A percentile compares a stretch with the other conserved stretches of the same genome.
Conservation (phyloP, 64 coral and sea anemone species). For the Acropora yongei region DNA sequence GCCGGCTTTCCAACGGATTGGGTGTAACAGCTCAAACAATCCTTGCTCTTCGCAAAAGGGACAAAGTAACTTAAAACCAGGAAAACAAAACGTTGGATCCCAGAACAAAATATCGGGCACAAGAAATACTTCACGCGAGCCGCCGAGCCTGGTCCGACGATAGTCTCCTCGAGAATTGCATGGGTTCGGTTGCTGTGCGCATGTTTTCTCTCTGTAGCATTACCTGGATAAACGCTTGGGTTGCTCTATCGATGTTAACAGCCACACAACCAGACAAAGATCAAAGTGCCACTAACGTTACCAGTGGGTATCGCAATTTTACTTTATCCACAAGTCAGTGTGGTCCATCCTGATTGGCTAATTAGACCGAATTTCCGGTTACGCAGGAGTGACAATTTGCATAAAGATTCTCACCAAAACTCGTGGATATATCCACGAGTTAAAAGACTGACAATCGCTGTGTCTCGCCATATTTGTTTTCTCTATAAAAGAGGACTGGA, state of each 20-base stretch:
- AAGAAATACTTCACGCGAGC: slow-evolving; percentile 53
- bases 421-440: not conserved
- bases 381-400: too few species aligned
- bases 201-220: slow-evolving; percentile 46
- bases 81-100: slow-evolving; percentile 51
- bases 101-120: slow-evolving; percentile 60
- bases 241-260: slow-evolving; percentile 42
- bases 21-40: not conserved
- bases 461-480: slow-evolving; percentile 57
- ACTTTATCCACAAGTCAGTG: too few species aligned
- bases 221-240: slow-evolving; percentile 55
- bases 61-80: not conserved
- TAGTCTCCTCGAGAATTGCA: slow-evolving; percentile 52
- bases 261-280: slow-evolving; percentile 48
- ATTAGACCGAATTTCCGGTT: too few species aligned
- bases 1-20: not conserved
- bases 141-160: slow-evolving; percentile 34
- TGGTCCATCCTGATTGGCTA: too few species aligned
- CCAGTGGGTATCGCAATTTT: too few species aligned
- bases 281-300: not conserved
- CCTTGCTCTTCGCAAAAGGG: not conserved
- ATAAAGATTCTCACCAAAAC: too few species aligned
- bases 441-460: slow-evolving; percentile 29
- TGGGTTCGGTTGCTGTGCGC: slow-evolving; percentile 45
- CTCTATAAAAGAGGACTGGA: slow-evolving; percentile 2